Percentiles rank a stretch among this genome's conserved stretches.
Evolutionary conservation across 1,140 invertebrate genomes (phyloP).

Genomic region (Scaptomyza montana): DNA sequence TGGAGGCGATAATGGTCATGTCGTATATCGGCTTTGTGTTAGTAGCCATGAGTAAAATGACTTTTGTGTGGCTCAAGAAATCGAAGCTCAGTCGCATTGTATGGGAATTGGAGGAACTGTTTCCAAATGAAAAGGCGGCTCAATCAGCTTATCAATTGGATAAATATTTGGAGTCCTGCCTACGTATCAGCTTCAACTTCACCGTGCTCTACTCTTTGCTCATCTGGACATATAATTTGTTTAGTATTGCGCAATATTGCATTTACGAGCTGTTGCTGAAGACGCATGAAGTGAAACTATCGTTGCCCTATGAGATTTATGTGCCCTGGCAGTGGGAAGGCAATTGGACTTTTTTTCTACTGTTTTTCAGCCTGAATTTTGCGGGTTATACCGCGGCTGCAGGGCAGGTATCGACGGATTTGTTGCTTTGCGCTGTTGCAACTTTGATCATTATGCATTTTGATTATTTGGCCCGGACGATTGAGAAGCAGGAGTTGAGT

Average conservation of each 20-base stretch:
- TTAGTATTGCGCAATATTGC: conserved; percentile 57
- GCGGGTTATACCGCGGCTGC: conserved; percentile 69
- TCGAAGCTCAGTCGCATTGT: conserved; percentile 50
- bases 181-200: conserved; percentile 58
- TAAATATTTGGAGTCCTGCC: conserved; percentile 48
- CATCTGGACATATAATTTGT: conserved; percentile 77
- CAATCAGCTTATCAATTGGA: conserved; percentile 49
- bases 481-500: conserved; percentile 29
- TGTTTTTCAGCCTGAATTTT: conserved; percentile 49
- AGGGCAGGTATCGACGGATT: conserved; percentile 71
- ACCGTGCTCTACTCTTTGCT: conserved; percentile 62
- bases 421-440: conserved; percentile 63
- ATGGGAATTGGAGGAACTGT: conserved; percentile 51
- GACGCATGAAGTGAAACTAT: conserved; percentile 37
- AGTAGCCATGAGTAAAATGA: conserved; percentile 68
- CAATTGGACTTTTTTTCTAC: conserved; percentile 60
- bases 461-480: conserved; percentile 44
- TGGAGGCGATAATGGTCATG: conserved; percentile 64
- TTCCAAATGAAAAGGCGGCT: conserved; percentile 34
- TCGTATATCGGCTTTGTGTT: conserved; percentile 73
- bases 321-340: conserved; percentile 55
- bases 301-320: conserved; percentile 64
- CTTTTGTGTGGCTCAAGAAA: conserved; percentile 62
- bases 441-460: conserved; percentile 75
- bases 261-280: conserved; percentile 62